A percentile compares a stretch with the other conserved stretches of the same genome.
Conservation (phyloP, 2,797 vertebrate species). For the Clarias laeviceps region DNA sequence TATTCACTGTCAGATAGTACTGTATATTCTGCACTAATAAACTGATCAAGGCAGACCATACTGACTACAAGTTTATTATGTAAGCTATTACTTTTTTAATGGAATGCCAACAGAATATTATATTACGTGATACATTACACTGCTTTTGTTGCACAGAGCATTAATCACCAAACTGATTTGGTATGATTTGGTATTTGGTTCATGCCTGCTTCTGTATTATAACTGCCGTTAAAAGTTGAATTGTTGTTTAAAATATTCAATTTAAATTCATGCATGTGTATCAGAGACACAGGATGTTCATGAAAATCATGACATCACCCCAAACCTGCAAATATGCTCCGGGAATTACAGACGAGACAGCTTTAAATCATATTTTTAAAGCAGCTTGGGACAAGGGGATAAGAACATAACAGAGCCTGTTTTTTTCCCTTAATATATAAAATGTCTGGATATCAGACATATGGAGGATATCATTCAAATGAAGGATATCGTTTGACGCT, state of each 20-base stretch:
- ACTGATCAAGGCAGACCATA: neutral
- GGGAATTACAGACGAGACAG: neutral
- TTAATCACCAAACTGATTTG: neutral
- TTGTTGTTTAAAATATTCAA: neutral
- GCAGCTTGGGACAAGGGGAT: neutral
- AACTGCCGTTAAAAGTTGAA: neutral
- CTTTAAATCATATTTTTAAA: neutral
- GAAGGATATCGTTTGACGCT: neutral
- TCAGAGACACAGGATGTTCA: neutral
- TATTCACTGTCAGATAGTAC: neutral
- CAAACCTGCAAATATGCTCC: neutral
- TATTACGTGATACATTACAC: neutral
- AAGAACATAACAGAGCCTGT: neutral
- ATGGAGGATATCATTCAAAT: neutral
- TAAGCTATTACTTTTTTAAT: neutral
- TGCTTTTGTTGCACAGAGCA: conserved; percentile 1
- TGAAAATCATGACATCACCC: neutral
- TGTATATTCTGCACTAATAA: neutral
- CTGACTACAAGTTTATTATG: neutral
- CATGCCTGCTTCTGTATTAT: neutral
- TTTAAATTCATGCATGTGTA: neutral
- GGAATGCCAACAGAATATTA: neutral
- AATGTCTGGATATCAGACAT: neutral
- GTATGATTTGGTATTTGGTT: no score
- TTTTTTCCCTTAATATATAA: neutral